Conservation (phyloP, 2,888 invertebrate species). For the Lysandra bellargus region DNA sequence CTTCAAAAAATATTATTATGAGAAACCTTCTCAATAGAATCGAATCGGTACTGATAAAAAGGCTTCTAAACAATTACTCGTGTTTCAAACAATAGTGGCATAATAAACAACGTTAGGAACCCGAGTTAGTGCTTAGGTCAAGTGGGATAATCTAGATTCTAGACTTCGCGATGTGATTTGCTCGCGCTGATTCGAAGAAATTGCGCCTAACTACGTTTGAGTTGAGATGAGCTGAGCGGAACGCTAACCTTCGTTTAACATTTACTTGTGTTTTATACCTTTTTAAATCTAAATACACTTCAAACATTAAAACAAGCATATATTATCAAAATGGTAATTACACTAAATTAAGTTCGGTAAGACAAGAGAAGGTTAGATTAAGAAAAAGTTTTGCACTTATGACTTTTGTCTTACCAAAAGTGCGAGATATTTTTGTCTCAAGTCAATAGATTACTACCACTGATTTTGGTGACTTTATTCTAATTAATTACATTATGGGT, state of each 20-base stretch:
- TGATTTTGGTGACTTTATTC: too few species aligned
- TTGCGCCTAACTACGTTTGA: slow-evolving; percentile 65
- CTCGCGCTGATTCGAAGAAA: slow-evolving; percentile 56
- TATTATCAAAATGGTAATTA: too few species aligned
- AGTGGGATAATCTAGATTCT: slow-evolving; percentile 52
- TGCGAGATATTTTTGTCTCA: too few species aligned
- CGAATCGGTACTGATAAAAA: neutral
- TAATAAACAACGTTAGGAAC: slow-evolving; percentile 28
- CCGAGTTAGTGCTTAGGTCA: slow-evolving; percentile 17
- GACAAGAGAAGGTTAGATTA: too few species aligned
- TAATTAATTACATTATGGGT: too few species aligned
- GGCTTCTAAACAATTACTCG: neutral
- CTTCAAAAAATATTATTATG: neutral
- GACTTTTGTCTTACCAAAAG: too few species aligned
- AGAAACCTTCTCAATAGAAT: neutral
- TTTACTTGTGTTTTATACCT: neutral
- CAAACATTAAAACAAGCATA: too few species aligned
- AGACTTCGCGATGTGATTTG: slow-evolving; percentile 54
- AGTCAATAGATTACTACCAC: too few species aligned
- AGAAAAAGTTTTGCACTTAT: too few species aligned
- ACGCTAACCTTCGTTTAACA: neutral
- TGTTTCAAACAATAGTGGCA: slow-evolving; percentile 11
- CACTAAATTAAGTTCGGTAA: too few species aligned
- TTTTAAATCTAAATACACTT: neutral
- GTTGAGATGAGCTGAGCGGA: slow-evolving; percentile 41